Base-by-base conservation (phyloP, 2,113 vertebrate species). In the Gallinago media region DNA sequence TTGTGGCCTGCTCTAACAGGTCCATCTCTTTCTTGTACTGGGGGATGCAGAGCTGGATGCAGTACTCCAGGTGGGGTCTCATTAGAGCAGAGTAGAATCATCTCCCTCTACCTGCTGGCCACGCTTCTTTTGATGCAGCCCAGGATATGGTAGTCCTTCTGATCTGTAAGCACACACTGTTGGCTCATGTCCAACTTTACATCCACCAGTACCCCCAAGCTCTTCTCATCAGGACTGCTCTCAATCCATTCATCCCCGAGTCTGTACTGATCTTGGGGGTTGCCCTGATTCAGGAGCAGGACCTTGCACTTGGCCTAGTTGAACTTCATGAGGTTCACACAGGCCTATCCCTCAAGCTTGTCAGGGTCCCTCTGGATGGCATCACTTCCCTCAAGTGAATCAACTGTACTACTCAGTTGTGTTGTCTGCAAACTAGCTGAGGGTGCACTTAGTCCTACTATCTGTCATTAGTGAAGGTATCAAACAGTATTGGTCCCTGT, bases 1-100 rank as follows among this genome's bases (percentile, higher is more conserved):
- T 42, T 4, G 3, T 65, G 34, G 13, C 52, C 9, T 1, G 1
- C 3, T 74, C 14, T 3, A 47, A 20, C 6, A 27, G 22, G 1
- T 71, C 23, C 6, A 2, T 59, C 6, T 59, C 14, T 8, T 26
- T 79, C 19, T 31, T 50, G 8, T 83, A 3, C 62, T 58, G 63
- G 1, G 11, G 15, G 2, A 3, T 6, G 2, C n/a, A 77, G 42
- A 13, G 10, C 49, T 68, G 59, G 23, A 6, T 0, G 0, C 16
- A 52, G 62, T 20, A 2, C 44, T 86, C 17, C 29, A 75, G 19
- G 8, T 61, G 19, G 2, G 1, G 1, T 79, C 36, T 80, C 23
- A 66, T 0, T 0, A 65, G 38, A 40, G 18, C 6, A 3, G 50
- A 21, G 34, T 9, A 74, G 36, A 72, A 44, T 75, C 25, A 36